Evolutionary conservation across 2,113 vertebrate species (phyloP).

Genomic region (Poecile atricapillus): DNA sequence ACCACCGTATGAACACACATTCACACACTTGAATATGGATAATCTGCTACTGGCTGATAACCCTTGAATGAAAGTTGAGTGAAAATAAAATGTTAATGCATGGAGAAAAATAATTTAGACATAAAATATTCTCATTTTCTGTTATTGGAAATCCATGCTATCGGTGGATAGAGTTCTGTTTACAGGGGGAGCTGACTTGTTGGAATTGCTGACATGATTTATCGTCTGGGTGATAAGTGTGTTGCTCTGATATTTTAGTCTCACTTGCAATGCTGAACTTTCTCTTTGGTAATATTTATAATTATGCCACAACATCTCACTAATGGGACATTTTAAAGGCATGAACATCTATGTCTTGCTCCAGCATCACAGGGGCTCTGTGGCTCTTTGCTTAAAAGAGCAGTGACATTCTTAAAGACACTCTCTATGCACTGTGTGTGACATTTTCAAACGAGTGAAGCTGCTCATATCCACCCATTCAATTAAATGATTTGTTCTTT

Average conservation of each 20-base stretch:
- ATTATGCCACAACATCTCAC: background rate
- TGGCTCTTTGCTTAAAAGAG: background rate
- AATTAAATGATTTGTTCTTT: background rate
- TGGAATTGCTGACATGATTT: slow-evolving; percentile 15
- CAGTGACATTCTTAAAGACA: background rate
- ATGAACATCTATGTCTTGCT: background rate
- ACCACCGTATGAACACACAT: background rate
- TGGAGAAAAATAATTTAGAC: background rate
- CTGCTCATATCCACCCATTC: background rate
- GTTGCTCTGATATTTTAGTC: slow-evolving; percentile 6
- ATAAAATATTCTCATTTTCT: slow-evolving; percentile 20
- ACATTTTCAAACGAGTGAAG: background rate
- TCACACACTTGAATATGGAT: background rate
- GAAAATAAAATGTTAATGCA: background rate
- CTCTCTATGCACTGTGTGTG: background rate
- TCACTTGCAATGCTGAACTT: background rate
- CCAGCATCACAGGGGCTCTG: background rate
- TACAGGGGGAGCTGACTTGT: background rate
- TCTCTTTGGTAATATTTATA: background rate
- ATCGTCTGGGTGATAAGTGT: background rate
- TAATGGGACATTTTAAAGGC: slow-evolving; percentile 23
- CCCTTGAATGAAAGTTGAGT: background rate
- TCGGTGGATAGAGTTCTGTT: background rate
- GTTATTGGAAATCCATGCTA: background rate
- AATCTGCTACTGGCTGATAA: background rate